Conservation (phyloP, 2,113 vertebrate species). For the Leuciscus idus region DNA sequence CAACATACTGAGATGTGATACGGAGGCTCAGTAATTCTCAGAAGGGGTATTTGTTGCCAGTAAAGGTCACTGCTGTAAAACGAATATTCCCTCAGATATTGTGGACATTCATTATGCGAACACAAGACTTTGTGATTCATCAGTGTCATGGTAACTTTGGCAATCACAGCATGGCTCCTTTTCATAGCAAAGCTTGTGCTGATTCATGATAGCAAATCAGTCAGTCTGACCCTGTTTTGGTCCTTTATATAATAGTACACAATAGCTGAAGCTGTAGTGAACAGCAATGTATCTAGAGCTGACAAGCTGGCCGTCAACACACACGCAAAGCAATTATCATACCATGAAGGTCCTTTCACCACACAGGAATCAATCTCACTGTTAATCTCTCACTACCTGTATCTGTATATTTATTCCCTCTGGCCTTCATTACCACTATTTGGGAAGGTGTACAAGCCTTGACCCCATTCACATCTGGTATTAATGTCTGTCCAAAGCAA, state of each 20-base stretch:
- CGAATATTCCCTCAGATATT: conserved; percentile 5
- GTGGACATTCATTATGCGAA: conserved; percentile 8
- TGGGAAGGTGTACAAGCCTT: background rate
- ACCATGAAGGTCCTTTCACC: background rate
- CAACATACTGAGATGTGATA: background rate
- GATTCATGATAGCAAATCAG: conserved; percentile 43
- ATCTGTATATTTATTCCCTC: conserved; percentile 5
- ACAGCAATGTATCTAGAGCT: background rate
- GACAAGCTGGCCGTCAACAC: background rate
- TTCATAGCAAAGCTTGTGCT: background rate
- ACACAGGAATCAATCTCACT: background rate
- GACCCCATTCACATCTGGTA: background rate
- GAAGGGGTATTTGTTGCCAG: background rate
- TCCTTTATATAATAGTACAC: background rate
- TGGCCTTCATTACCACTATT: conserved; percentile 11
- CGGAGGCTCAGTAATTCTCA: background rate
- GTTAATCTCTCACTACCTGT: background rate
- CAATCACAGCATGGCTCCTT: conserved; percentile 16
- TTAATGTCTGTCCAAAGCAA: background rate
- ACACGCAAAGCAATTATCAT: background rate
- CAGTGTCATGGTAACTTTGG: conserved; percentile 13
- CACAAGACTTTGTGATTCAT: conserved; percentile 30
- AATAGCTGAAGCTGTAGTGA: conserved; percentile 11
- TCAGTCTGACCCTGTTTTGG: conserved; percentile 15
- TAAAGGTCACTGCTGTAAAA: conserved; percentile 30